phyloP scores from a whole-genome alignment of 2,113 vertebrate genomes.

The Pedetes capensis region DNA sequence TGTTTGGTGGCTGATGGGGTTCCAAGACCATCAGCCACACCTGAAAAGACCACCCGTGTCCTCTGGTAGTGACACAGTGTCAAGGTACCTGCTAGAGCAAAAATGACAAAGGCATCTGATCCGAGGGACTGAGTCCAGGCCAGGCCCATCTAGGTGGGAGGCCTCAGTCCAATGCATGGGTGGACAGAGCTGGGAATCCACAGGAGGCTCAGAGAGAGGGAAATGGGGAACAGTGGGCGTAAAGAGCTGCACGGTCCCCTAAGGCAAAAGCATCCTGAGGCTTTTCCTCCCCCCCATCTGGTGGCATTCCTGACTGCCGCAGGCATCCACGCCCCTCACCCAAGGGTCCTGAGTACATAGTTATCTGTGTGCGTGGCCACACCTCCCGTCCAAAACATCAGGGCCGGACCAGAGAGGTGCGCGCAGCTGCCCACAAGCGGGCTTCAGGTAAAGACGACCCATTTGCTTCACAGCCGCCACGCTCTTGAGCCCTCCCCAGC shows the following conservation, averaged over 20 bases:
- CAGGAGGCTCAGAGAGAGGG: neutral
- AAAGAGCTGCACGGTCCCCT: too few species aligned
- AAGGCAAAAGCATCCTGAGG: too few species aligned
- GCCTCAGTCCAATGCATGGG: neutral
- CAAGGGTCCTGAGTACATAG: too few species aligned
- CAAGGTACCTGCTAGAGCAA: neutral
- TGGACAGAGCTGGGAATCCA: neutral
- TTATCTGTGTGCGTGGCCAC: too few species aligned
- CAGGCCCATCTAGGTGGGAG: neutral
- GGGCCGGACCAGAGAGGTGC: too few species aligned
- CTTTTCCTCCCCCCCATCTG: too few species aligned
- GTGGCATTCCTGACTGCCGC: too few species aligned
- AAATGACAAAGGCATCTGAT: neutral
- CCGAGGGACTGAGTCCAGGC: neutral
- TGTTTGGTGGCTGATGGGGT: neutral
- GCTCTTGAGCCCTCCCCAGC: neutral
- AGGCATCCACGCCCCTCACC: too few species aligned
- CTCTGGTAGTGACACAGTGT: neutral
- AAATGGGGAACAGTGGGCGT: too few species aligned
- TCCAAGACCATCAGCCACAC: neutral
- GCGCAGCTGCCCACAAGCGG: too few species aligned
- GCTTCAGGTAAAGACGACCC: neutral
- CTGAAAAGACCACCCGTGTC: neutral
- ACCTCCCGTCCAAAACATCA: too few species aligned
- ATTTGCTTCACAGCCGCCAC: rapidly evolving